phyloP scores from a whole-genome alignment of 2,888 invertebrate species.

The Drosophila mulleri region DNA sequence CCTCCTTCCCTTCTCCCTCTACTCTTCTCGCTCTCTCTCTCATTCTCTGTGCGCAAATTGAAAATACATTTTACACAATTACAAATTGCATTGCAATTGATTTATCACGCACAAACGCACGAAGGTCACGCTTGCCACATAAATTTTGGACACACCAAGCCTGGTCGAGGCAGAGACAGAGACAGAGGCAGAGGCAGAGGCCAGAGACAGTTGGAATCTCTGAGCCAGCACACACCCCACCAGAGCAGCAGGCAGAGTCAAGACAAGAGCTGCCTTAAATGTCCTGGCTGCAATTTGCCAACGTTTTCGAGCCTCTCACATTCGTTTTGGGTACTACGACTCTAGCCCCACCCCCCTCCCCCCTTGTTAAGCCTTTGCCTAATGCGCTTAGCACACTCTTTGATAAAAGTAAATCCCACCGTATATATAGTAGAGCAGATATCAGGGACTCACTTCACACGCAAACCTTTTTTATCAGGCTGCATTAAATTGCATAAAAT shows the following conservation, averaged over 20 bases:
- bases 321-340: not conserved
- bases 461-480: conserved; percentile 66
- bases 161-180: conserved; percentile 20
- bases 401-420: conserved; percentile 33
- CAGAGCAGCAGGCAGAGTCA: not conserved
- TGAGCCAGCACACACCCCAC: not conserved
- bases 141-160: conserved; percentile 68
- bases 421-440: not conserved
- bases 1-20: no score
- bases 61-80: conserved; percentile 80
- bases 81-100: conserved; percentile 79
- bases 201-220: not conserved
- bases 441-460: not conserved
- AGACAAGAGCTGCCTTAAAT: conserved; percentile 31
- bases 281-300: conserved; percentile 57
- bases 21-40: no score
- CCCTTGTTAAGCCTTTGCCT: conserved; percentile 63
- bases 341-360: not conserved
- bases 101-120: conserved; percentile 74
- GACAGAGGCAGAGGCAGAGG: not conserved
- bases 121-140: conserved; percentile 77
- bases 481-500: conserved; percentile 71
- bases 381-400: conserved; percentile 58
- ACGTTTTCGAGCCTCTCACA: conserved; percentile 39
- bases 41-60: conserved; percentile 54